phyloP scores from a whole-genome alignment of 2,888 invertebrate species.

The Eucriotettix oculatus region DNA sequence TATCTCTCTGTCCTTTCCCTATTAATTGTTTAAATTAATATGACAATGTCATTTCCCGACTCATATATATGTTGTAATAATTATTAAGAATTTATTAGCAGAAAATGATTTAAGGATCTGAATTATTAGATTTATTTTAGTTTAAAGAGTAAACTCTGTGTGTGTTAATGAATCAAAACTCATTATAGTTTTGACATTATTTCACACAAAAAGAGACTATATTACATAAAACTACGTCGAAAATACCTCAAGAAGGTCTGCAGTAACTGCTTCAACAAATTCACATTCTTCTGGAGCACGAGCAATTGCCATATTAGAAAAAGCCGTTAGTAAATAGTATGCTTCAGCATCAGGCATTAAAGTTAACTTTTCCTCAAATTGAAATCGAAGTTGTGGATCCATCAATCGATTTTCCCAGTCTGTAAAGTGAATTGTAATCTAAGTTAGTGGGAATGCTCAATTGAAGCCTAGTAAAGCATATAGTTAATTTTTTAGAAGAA shows the following conservation, averaged over 20 bases:
- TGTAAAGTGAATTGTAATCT: slow-evolving; percentile 1
- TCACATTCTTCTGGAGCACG: slow-evolving; percentile 39
- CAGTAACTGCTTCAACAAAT: slow-evolving; percentile 46
- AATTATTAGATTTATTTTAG: no score
- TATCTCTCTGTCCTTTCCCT: no score
- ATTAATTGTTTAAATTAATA: no score
- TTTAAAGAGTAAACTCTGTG: no score
- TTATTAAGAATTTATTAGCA: no score
- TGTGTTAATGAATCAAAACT: not conserved
- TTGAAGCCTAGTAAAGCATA: no score
- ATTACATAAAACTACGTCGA: not conserved
- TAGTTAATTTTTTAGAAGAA: no score
- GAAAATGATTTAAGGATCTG: no score
- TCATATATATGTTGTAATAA: no score
- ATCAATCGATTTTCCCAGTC: slow-evolving; percentile 32
- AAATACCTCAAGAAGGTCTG: slow-evolving; percentile 51
- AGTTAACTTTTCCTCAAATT: slow-evolving; percentile 46
- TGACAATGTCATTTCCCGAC: no score
- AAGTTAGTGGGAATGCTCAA: no score
- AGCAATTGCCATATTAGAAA: slow-evolving; percentile 62
- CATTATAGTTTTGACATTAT: not conserved
- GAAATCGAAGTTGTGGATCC: slow-evolving; percentile 29
- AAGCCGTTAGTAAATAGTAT: slow-evolving; percentile 59
- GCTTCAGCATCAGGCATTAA: slow-evolving; percentile 52
- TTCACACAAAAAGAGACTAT: not conserved